Percentiles rank a stretch among this genome's conserved stretches.
Evolutionary conservation across 30 jellyfish, hydroid and myxozoan genomes (phyloP).

Genomic region (Pseudorhiza aurosa): DNA sequence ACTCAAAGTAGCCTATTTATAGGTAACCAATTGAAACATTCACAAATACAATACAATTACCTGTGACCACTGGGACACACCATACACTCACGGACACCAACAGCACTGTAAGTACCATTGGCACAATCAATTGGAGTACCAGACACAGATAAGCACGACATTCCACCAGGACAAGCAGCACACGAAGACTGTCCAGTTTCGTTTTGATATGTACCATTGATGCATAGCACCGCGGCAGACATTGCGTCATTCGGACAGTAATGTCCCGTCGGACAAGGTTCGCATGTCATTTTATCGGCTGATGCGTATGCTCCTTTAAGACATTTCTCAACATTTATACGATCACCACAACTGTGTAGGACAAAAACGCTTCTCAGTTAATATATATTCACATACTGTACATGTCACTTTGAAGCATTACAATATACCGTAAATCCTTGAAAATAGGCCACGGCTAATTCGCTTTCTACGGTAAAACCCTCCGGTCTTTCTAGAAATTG

Average conservation of each 20-base stretch:
- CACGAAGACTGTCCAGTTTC: constrained; percentile 72
- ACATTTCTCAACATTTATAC: constrained; percentile 51
- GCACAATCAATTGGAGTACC: constrained; percentile 70
- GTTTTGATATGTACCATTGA: constrained; percentile 89
- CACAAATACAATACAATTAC: constrained; percentile 18
- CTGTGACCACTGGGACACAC: constrained; percentile 74
- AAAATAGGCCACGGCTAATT: too few relatives aligned
- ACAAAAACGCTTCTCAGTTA: background rate
- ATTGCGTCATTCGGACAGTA: constrained; percentile 75
- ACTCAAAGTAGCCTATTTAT: too few relatives aligned
- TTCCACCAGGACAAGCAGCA: constrained; percentile 82
- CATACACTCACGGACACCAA: constrained; percentile 62
- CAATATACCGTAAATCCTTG: too few relatives aligned
- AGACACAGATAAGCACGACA: constrained; percentile 44
- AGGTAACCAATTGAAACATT: background rate
- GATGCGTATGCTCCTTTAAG: constrained; percentile 55
- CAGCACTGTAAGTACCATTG: constrained; percentile 70
- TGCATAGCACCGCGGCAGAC: constrained; percentile 65
- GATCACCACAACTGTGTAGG: constrained; percentile 71
- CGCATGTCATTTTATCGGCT: constrained; percentile 65
- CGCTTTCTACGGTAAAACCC: too few relatives aligned
- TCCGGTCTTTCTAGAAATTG: too few relatives aligned
- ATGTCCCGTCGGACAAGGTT: constrained; percentile 77
- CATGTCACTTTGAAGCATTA: too few relatives aligned
- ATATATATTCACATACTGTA: too few relatives aligned